Evolutionary conservation across 1,140 invertebrate species (phyloP).

Genomic region (Drosophila punjabiensis): DNA sequence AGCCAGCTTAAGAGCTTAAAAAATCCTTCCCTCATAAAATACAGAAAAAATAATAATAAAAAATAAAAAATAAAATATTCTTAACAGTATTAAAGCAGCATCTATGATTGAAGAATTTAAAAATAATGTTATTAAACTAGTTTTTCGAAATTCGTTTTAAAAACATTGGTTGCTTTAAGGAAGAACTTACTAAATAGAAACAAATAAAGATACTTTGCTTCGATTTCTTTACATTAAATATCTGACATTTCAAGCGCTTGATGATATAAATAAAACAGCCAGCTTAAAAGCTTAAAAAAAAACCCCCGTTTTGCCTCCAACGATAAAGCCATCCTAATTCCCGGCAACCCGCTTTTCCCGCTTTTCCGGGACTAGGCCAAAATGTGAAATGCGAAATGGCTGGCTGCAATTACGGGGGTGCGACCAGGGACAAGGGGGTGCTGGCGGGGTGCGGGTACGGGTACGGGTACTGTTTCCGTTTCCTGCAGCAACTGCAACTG

Average conservation of each 20-base stretch:
- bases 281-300: conserved; percentile 42
- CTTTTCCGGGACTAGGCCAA: conserved; percentile 45
- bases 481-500: conserved; percentile 74
- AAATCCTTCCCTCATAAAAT: neutral
- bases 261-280: neutral
- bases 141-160: neutral
- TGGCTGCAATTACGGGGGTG: conserved; percentile 55
- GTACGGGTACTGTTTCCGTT: conserved; percentile 40
- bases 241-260: neutral
- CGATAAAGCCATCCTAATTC: conserved; percentile 42
- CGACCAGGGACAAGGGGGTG: neutral
- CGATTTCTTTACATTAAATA: conserved; percentile 3
- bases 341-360: conserved; percentile 1
- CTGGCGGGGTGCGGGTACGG: no score
- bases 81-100: neutral
- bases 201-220: no score
- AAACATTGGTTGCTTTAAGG: no score
- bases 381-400: conserved; percentile 58
- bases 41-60: neutral
- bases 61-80: neutral
- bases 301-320: neutral
- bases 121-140: neutral
- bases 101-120: accelerated
- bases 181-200: neutral
- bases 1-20: neutral